A percentile compares a stretch with the other conserved stretches of the same genome.
Conservation (phyloP, 1,140 invertebrate species). For the Venustaconcha ellipsiformis region DNA sequence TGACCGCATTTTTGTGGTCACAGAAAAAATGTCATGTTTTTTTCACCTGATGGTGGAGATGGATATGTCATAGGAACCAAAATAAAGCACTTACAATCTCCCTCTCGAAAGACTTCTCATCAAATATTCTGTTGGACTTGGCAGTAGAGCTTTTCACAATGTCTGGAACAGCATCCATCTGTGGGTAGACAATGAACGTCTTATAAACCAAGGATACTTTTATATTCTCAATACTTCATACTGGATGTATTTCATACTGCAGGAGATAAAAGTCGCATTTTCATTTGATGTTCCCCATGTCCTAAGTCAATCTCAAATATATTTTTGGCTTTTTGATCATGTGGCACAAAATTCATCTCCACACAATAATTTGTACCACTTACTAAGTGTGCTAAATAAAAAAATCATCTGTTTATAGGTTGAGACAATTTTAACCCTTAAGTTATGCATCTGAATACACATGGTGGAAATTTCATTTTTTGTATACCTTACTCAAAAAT, state of each 20-base stretch:
- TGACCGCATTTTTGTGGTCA: no score
- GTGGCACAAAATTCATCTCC: neutral
- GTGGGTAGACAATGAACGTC: constrained; percentile 11
- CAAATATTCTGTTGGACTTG: constrained; percentile 40
- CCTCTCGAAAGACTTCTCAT: constrained; percentile 53
- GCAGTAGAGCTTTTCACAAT: constrained; percentile 60
- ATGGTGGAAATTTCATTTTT: neutral
- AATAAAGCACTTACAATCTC: constrained; percentile 54
- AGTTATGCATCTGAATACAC: neutral
- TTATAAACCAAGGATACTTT: neutral
- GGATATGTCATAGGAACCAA: neutral
- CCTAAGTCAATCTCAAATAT: neutral
- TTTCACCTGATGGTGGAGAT: no score
- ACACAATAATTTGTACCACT: neutral
- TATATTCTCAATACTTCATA: neutral
- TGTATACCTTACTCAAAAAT: neutral
- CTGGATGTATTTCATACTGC: neutral
- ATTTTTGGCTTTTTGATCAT: neutral
- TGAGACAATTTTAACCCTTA: neutral
- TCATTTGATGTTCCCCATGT: neutral
- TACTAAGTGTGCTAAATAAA: no score
- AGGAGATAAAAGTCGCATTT: neutral
- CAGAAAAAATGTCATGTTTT: no score
- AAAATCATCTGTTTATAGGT: neutral
- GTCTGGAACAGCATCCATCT: constrained; percentile 62